Base-by-base conservation (phyloP, 2,113 vertebrate species). In the Procavia capensis region DNA sequence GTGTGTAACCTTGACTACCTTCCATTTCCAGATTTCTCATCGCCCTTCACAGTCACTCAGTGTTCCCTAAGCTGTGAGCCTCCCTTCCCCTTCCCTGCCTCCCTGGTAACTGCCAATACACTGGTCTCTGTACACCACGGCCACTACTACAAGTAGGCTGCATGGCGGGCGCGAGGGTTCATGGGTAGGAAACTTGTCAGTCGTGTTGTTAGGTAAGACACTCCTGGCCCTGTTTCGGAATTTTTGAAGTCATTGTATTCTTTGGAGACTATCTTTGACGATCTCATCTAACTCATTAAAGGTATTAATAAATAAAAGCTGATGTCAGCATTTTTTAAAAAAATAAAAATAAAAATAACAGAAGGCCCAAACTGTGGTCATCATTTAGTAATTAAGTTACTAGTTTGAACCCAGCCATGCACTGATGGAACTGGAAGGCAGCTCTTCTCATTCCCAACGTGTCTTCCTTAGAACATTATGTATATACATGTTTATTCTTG, bases 371-470 rank as follows among this genome's bases (percentile, higher is more conserved):
- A n/a, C 31, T 36, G 34, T 9, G 11, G 85, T 64, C 70, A 79
- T 78, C 36, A 31, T 84, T 89, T 66, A 31, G 50, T 57, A 57
- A 72, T 64, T 70, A 90, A 68, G 22, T 9, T 84, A 59, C 85
- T 81, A 3, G 75, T 91, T n/a, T 92, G 63, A 87, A 74, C 50
- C 24, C 7, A 59, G 2, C 31, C 31, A 31, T 29, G n/a, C 57
- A 57, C 47, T 43, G 83, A 75, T 7, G 10, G 57, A 63, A 10
- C 47, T 31, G 79, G n/a, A 57, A 43, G 68, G 2, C 20, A 34
- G 25, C 29, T 19, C 0, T 27, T 6, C 47, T 22, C n/a, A n/a
- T n/a, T n/a, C 2, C 0, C 2, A 3, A 9, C 63, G 43, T 72
- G 25, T 80, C 76, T 74, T 78, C 29, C 81, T 54, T 91, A 39